Evolutionary conservation across 2,797 vertebrate genomes (phyloP).

Genomic region (Philypnodon macrostomus): DNA sequence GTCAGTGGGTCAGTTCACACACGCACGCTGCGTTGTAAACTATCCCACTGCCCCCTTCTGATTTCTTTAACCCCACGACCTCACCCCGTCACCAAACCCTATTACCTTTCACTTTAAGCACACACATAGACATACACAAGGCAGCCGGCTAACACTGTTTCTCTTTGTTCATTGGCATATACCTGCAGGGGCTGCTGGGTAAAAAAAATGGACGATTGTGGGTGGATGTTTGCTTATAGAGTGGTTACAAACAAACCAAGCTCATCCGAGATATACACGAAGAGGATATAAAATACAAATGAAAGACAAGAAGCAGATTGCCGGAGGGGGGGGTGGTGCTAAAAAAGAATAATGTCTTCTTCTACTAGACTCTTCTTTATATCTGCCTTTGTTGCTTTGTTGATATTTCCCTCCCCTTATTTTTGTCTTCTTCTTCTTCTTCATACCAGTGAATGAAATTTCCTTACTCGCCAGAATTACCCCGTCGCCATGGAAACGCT

Average conservation of each 20-base stretch:
- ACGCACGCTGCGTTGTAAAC: slow-evolving; percentile 23
- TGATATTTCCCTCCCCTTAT: slow-evolving; percentile 68
- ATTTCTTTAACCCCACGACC: slow-evolving; percentile 43
- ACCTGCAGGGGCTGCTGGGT: slow-evolving; percentile 70
- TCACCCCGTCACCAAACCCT: slow-evolving; percentile 24
- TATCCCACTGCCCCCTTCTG: slow-evolving; percentile 28
- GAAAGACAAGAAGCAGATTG: slow-evolving; percentile 50
- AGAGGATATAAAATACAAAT: slow-evolving; percentile 26
- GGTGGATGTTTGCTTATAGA: slow-evolving; percentile 72
- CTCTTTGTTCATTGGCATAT: slow-evolving; percentile 70
- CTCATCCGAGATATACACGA: slow-evolving; percentile 64
- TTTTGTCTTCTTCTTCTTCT: slow-evolving; percentile 47
- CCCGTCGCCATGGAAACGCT: slow-evolving; percentile 82
- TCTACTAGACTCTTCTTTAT: slow-evolving; percentile 7
- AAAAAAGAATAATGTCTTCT: neutral
- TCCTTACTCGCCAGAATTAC: slow-evolving; percentile 82
- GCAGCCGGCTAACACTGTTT: slow-evolving; percentile 56
- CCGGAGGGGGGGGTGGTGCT: slow-evolving; percentile 61
- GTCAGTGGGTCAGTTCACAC: slow-evolving; percentile 28
- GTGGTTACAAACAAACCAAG: slow-evolving; percentile 67
- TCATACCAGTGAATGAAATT: slow-evolving; percentile 79
- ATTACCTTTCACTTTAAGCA: slow-evolving; percentile 15
- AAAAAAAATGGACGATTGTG: slow-evolving; percentile 61
- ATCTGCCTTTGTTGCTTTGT: slow-evolving; percentile 54
- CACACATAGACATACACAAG: slow-evolving; percentile 30